Evolutionary conservation across 23 tunicate species (phyloP).

Genomic region (Trididemnum clinides): DNA sequence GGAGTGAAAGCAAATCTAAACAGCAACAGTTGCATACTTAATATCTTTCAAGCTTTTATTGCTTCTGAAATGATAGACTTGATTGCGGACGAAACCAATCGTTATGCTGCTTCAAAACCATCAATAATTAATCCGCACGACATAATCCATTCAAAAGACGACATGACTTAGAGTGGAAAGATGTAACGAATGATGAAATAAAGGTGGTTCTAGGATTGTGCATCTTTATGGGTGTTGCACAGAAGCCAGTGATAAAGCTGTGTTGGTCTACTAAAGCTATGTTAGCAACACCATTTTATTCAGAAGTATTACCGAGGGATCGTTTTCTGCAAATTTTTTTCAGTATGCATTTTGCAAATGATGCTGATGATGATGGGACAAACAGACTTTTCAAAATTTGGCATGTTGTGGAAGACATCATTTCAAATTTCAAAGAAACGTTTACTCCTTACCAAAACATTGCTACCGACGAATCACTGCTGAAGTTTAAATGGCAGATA

Average conservation of each 20-base stretch:
- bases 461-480: constrained; percentile 6
- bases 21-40: constrained; percentile 7
- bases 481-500: not conserved
- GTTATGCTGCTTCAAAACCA: constrained; percentile 30
- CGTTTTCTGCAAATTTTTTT: not conserved
- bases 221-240: constrained; percentile 28
- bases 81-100: constrained; percentile 29
- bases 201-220: constrained; percentile 35
- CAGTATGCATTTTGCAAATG: not conserved
- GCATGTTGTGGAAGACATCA: not conserved
- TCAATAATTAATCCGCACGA: no score
- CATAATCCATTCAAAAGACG: constrained; percentile 25
- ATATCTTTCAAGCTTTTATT: constrained; percentile 28
- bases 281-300: constrained; percentile 36
- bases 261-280: constrained; percentile 25
- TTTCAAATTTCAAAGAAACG: constrained; percentile 3
- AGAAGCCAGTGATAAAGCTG: constrained; percentile 24
- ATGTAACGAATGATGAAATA: constrained; percentile 26
- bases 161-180: constrained; percentile 19
- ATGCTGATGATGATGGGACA: no score
- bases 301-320: constrained; percentile 16
- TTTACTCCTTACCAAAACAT: constrained; percentile 30
- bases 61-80: constrained; percentile 14
- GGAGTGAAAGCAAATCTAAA: constrained; percentile 27
- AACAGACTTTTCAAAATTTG: not conserved